A percentile compares a stretch with the other conserved stretches of the same genome.
Evolutionary conservation across 1,140 invertebrate species (phyloP).

Genomic region (Drosophila mojavensis): DNA sequence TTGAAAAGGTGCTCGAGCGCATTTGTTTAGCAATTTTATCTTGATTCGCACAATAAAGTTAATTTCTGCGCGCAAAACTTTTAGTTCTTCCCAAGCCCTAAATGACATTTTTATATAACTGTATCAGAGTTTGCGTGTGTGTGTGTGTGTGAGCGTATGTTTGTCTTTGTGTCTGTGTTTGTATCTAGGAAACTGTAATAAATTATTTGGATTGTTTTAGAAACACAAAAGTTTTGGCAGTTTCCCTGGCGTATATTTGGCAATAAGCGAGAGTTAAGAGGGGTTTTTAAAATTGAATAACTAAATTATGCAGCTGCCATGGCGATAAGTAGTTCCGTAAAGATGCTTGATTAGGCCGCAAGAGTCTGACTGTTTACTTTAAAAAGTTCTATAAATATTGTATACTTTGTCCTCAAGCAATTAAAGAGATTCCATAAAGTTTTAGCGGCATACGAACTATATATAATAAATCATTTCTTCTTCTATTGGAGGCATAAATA

Average conservation of each 20-base stretch:
- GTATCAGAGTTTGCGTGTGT: constrained; percentile 21
- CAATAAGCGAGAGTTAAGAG: constrained; percentile 8
- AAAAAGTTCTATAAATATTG: background rate
- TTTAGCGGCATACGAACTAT: background rate
- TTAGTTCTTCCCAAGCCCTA: constrained; percentile 40
- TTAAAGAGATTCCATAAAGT: too few relatives aligned
- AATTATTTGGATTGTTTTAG: constrained; percentile 54
- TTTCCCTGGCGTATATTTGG: constrained; percentile 10
- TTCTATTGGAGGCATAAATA: too few relatives aligned
- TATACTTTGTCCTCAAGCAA: constrained; percentile 5
- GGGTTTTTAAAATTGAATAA: constrained; percentile 24
- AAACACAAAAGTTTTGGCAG: constrained; percentile 22
- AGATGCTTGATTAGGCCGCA: background rate
- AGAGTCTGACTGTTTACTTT: background rate
- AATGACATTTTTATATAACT: constrained; percentile 74
- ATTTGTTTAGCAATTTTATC: constrained; percentile 81
- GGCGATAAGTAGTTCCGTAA: constrained; percentile 13
- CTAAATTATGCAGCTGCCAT: constrained; percentile 27
- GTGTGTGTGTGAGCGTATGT: constrained; percentile 36
- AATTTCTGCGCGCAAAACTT: constrained; percentile 62
- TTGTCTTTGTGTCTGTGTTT: constrained; percentile 1
- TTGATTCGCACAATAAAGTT: constrained; percentile 80
- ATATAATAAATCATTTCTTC: too few relatives aligned
- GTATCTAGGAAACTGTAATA: constrained; percentile 40
- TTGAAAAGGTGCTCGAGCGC: constrained; percentile 74